Conservation (phyloP, 2,113 vertebrate genomes). For the Phrynosoma blainvillii region DNA sequence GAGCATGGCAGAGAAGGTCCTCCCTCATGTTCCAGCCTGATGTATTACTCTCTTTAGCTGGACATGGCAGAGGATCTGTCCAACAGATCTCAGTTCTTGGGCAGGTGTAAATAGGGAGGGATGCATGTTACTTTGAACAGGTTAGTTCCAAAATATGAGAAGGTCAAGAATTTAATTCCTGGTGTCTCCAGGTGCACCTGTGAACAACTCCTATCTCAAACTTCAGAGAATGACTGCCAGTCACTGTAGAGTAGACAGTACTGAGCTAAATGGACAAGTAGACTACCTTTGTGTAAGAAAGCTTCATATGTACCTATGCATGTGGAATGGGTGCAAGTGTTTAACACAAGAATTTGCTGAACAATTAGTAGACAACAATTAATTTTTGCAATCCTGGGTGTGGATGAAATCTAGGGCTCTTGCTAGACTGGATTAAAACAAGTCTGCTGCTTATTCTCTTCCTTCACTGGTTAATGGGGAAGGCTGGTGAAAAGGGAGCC, state of each 20-base stretch:
- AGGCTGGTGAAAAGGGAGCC: constrained; percentile 61
- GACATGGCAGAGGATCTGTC: too few species aligned
- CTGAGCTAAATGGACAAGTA: neutral
- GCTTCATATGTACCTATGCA: neutral
- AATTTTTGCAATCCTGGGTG: neutral
- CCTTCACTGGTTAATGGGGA: constrained; percentile 55
- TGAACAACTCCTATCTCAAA: neutral
- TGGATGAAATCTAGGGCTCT: neutral
- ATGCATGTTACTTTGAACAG: too few species aligned
- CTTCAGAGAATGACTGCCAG: too few species aligned
- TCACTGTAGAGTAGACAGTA: too few species aligned
- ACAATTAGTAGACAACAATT: neutral
- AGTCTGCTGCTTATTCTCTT: constrained; percentile 44
- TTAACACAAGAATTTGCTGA: neutral
- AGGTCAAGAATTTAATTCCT: neutral
- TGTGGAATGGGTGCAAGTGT: too few species aligned
- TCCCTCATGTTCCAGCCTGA: too few species aligned
- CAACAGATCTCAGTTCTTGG: too few species aligned
- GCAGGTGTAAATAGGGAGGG: too few species aligned
- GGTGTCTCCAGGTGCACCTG: neutral
- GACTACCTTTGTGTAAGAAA: neutral
- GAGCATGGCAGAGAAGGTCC: too few species aligned
- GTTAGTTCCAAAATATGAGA: too few species aligned
- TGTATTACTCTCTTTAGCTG: too few species aligned
- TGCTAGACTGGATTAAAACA: neutral